A percentile compares a stretch with the other conserved stretches of the same genome.
These are phyloP conservation scores for Myripristis murdjan DNA, from an alignment of 2,797 vertebrate species.

Conservation along the genomic window DNA sequence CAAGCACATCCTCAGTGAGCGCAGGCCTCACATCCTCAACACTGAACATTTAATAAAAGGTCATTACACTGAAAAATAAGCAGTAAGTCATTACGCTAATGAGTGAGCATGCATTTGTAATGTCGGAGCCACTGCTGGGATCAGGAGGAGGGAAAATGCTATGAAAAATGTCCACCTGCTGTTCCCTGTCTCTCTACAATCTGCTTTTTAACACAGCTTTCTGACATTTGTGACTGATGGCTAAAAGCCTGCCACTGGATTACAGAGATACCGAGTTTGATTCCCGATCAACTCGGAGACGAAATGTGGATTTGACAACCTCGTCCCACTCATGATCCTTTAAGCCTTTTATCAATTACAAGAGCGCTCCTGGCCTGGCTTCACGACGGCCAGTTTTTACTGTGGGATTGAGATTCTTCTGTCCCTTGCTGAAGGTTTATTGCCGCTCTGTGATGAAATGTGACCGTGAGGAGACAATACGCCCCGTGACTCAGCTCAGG, in stretches of 20 bases:
- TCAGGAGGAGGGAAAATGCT: no score
- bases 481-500: slow-evolving; percentile 32
- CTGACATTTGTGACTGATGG: no score
- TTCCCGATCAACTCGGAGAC: slow-evolving; percentile 18
- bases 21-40: no score
- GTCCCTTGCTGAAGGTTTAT: slow-evolving; percentile 8
- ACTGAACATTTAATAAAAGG: no score
- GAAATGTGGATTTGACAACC: slow-evolving; percentile 15
- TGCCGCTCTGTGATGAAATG: slow-evolving; percentile 25
- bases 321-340: slow-evolving; percentile 13
- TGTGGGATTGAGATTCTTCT: slow-evolving; percentile 6
- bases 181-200: no score
- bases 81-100: no score
- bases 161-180: no score
- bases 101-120: no score
- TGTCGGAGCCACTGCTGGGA: no score
- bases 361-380: neutral
- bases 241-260: slow-evolving; percentile 16
- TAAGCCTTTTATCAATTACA: slow-evolving; percentile 18
- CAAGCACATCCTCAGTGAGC: no score
- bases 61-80: no score
- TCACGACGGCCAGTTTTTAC: slow-evolving; percentile 12
- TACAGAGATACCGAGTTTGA: slow-evolving; percentile 9
- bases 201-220: no score
- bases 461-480: slow-evolving; percentile 27